Evolutionary conservation across 2,888 invertebrate species (phyloP).

Genomic region (Isoperla grammatica): DNA sequence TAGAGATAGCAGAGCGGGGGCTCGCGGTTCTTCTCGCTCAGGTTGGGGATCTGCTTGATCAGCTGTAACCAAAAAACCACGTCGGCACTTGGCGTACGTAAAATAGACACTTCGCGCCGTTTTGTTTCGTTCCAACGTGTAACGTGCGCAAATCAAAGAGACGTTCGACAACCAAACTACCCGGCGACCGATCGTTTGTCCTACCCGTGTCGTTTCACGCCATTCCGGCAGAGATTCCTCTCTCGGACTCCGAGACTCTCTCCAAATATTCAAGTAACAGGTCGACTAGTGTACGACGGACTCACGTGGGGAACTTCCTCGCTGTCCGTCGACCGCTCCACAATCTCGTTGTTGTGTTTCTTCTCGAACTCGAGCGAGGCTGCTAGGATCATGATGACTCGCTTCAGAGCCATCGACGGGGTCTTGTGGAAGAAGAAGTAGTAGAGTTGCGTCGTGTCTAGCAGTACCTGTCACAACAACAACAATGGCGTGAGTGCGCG

Average conservation of each 20-base stretch:
- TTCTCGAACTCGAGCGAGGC: constrained; percentile 96
- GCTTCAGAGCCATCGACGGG: constrained; percentile 89
- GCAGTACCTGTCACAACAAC: constrained; percentile 56
- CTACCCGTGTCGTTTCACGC: no score
- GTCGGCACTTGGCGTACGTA: no score
- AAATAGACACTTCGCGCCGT: no score
- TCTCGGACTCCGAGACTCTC: no score
- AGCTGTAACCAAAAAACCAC: constrained; percentile 52
- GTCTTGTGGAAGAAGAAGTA: constrained; percentile 95
- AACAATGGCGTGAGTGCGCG: no score
- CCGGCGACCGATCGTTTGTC: no score
- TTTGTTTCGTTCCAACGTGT: no score
- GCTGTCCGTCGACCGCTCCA: constrained; percentile 88
- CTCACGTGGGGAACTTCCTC: constrained; percentile 86
- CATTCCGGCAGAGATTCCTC: no score
- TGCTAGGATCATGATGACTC: constrained; percentile 93
- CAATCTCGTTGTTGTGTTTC: constrained; percentile 89
- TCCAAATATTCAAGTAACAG: neutral
- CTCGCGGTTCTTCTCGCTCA: constrained; percentile 96
- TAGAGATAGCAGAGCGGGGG: constrained; percentile 87
- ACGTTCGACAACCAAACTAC: no score
- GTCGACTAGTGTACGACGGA: constrained; percentile 24
- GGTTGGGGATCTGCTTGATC: constrained; percentile 82
- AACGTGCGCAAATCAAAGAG: no score
- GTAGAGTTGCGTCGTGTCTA: constrained; percentile 96